Conservation (phyloP, 2,888 invertebrate species). For the Microctonus hyperodae region DNA sequence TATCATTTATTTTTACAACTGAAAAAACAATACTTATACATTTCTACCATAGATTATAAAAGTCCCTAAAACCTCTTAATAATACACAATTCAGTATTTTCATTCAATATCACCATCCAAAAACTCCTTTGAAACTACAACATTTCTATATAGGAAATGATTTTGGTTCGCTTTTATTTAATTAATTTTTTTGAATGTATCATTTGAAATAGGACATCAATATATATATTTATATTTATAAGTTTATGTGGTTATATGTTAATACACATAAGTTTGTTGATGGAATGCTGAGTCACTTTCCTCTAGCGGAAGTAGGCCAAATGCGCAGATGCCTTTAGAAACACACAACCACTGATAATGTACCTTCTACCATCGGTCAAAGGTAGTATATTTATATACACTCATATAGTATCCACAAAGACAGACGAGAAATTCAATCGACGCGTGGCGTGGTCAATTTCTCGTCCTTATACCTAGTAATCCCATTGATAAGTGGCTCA, state of each 20-base stretch:
- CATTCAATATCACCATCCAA: too few species aligned
- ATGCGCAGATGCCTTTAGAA: constrained; percentile 24
- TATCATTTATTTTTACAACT: too few species aligned
- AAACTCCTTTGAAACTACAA: too few species aligned
- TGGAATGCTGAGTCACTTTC: constrained; percentile 46
- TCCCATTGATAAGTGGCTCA: constrained; percentile 61
- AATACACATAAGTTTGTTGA: constrained; percentile 33
- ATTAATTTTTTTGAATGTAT: too few species aligned
- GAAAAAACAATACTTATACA: too few species aligned
- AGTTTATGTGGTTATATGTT: neutral
- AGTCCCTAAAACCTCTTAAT: too few species aligned
- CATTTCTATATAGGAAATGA: too few species aligned
- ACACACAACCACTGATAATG: constrained; percentile 1
- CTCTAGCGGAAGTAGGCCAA: constrained; percentile 44
- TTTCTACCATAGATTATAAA: too few species aligned
- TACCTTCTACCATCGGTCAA: neutral
- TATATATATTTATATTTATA: neutral
- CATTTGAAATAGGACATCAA: too few species aligned
- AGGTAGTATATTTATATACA: neutral
- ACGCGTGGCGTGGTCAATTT: constrained; percentile 45
- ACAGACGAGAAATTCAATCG: neutral
- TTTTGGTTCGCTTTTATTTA: too few species aligned
- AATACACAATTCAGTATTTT: too few species aligned
- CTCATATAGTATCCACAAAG: neutral
- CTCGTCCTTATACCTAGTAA: constrained; percentile 53